Evolutionary conservation across 2,797 vertebrate species (phyloP).

Genomic region (Artibeus jamaicensis): DNA sequence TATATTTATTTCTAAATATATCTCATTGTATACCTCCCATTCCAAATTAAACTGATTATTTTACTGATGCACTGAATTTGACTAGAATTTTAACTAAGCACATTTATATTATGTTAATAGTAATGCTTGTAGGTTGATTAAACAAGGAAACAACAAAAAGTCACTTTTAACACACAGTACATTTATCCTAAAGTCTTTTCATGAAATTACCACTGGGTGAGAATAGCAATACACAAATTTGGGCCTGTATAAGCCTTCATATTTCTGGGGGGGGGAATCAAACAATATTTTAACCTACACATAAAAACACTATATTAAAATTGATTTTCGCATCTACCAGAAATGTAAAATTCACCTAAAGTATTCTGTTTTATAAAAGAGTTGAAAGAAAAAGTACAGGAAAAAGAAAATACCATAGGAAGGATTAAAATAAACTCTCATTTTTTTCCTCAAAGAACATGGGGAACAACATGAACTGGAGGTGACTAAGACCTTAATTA

Average conservation of each 20-base stretch:
- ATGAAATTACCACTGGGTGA: neutral
- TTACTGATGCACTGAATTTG: neutral
- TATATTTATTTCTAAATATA: constrained; percentile 27
- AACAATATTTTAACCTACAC: neutral
- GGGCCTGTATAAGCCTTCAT: neutral
- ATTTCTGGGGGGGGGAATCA: neutral
- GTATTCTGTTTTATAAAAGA: neutral
- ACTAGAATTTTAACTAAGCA: constrained; percentile 33
- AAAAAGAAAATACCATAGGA: neutral
- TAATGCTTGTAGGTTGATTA: neutral
- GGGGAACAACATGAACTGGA: neutral
- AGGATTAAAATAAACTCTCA: neutral
- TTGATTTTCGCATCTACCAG: neutral
- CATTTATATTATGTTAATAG: constrained; percentile 26
- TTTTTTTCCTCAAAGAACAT: neutral
- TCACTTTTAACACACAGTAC: neutral
- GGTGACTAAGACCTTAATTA: neutral
- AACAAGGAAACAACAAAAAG: neutral
- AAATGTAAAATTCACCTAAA: neutral
- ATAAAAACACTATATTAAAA: neutral
- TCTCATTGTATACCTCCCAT: neutral
- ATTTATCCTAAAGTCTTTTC: neutral
- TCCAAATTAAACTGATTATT: constrained; percentile 50
- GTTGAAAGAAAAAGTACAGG: neutral
- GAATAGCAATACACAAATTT: neutral